These are phyloP conservation scores for Chlorodrepanis virens DNA, from an alignment of 2,113 vertebrate species.

Conservation along the genomic window DNA sequence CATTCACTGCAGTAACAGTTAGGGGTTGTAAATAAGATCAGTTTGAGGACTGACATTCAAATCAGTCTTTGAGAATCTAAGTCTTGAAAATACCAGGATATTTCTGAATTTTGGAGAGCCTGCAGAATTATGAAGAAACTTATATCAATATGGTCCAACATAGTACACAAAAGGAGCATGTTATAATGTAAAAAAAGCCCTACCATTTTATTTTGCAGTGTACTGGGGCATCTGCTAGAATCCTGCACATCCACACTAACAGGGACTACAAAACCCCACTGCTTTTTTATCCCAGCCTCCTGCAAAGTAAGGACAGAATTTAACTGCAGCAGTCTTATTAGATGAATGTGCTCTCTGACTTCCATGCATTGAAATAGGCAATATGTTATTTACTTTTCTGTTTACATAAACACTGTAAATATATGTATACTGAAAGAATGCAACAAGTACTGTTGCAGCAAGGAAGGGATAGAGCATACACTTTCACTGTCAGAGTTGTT, in stretches of 20 bases:
- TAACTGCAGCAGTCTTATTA: not conserved
- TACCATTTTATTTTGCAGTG: not conserved
- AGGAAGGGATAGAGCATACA: not conserved
- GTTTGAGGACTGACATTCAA: not conserved
- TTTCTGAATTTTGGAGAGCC: not conserved
- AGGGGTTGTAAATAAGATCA: not conserved
- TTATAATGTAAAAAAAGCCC: not conserved
- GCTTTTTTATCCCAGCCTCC: not conserved
- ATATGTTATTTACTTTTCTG: not conserved
- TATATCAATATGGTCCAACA: not conserved
- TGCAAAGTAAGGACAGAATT: not conserved
- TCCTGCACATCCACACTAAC: not conserved
- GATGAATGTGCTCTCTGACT: not conserved
- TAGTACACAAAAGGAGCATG: not conserved
- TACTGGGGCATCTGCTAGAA: not conserved
- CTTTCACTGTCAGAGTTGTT: conserved; percentile 17
- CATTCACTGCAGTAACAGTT: not conserved
- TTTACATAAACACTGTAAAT: not conserved
- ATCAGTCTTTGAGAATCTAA: not conserved
- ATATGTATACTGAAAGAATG: not conserved
- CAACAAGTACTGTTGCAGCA: not conserved
- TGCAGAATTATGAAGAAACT: not conserved
- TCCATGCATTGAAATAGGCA: not conserved
- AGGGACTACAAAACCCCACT: not conserved
- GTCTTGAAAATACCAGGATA: not conserved